These are phyloP conservation scores for Xylota segnis DNA, from an alignment of 2,888 invertebrate genomes.

Conservation along the genomic window DNA sequence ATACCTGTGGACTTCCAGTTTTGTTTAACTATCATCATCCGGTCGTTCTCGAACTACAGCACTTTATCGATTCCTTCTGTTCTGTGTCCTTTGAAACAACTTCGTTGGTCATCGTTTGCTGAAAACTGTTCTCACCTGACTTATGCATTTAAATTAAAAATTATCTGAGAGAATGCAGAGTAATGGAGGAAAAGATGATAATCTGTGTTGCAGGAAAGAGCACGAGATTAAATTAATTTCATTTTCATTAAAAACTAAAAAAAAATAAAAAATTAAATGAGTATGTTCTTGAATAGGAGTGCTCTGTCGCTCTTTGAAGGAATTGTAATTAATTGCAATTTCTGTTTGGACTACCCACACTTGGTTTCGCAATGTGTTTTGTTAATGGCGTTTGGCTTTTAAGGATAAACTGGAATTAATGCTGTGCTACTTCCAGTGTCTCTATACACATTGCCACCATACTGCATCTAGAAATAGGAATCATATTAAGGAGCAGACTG, in stretches of 20 bases:
- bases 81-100: slow-evolving; percentile 18
- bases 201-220: slow-evolving; percentile 21
- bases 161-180: slow-evolving; percentile 39
- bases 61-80: slow-evolving; percentile 7
- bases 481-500: no score
- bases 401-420: no score
- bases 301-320: neutral
- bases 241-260: slow-evolving; percentile 22
- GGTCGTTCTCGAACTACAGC: slow-evolving; percentile 1
- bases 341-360: neutral
- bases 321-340: neutral
- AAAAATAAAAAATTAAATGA: neutral
- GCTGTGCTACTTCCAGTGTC: no score
- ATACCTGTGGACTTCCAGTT: neutral
- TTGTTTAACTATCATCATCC: slow-evolving; percentile 9
- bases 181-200: slow-evolving; percentile 49
- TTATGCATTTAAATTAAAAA: slow-evolving; percentile 64
- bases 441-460: no score
- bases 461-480: no score
- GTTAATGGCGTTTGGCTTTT: no score
- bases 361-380: no score
- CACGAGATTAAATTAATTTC: slow-evolving; percentile 49
- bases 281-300: neutral
- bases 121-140: slow-evolving; percentile 45
- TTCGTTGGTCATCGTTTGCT: slow-evolving; percentile 33